Base-by-base conservation (phyloP, 2,888 invertebrate genomes). In the Geophilus truncorum region DNA sequence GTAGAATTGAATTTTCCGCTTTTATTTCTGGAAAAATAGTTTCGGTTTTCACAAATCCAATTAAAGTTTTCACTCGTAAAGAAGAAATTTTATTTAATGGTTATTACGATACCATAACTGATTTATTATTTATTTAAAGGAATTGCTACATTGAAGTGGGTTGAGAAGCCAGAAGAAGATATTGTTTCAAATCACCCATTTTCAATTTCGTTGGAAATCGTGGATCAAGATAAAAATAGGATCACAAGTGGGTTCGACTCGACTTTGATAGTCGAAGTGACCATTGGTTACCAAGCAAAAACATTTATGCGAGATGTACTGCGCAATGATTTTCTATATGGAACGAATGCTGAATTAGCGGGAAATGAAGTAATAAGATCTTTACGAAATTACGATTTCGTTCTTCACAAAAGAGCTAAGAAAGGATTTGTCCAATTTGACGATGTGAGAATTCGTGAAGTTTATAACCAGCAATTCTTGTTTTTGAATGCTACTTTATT, bases 401-500 rank as follows among this genome's bases (percentile, higher is more conserved):
- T 77, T 36, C n/a, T 77, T 32, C 77, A 36, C 18, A 77, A 77
- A 21, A 25, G 77, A 18, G 77, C 77, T 1, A 21, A 18, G 9
- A 30, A 77, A 3, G 77, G 77, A 34, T 77, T 32, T 15, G 77
- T 77, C 10, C 21, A 77, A 18, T 77, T 77, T n/a, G 12, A 32
- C 1, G n/a, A 77, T 36, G 77, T 77, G 9, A 21, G n/a, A 5
- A 32, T 77, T 30, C 21, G 21, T 12, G 32, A 30, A 32, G 77
- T 21, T 4, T 34, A 34, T 32, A 9, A 32, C 2, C 15, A 77
- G 7, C 62, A 62, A 15, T 28, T 25, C 12, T 34, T 77, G 10
- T 25, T 32, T 77, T 45, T 78, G 25, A 78, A 78, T 45, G 78
- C 78, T 9, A 78, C 78, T 45, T 40, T 78, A 40, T 9, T 78